phyloP scores from a whole-genome alignment of 2,888 invertebrate species.

The Dendrolimus houi region DNA sequence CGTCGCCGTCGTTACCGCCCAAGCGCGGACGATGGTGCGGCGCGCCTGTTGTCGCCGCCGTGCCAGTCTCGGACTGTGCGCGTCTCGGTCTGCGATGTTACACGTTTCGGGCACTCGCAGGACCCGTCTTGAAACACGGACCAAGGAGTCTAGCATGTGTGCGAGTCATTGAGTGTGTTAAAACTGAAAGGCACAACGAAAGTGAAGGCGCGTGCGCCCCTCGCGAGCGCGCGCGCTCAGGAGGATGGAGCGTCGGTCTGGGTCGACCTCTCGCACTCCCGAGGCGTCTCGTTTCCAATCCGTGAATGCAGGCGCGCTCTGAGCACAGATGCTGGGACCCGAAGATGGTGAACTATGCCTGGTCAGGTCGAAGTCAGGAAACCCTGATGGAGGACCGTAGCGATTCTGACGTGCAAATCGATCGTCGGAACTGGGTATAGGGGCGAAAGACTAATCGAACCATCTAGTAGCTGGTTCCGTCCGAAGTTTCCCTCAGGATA shows the following conservation, averaged over 20 bases:
- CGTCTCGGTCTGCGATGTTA: constrained; percentile 47
- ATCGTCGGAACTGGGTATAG: constrained; percentile 86
- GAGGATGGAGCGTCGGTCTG: constrained; percentile 25
- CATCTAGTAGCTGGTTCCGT: constrained; percentile 87
- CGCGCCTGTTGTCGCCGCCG: constrained; percentile 28
- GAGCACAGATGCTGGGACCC: constrained; percentile 83
- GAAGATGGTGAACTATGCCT: constrained; percentile 86
- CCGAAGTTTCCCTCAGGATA: constrained; percentile 87
- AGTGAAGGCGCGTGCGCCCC: too few relatives aligned
- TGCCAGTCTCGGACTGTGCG: constrained; percentile 37
- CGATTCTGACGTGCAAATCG: constrained; percentile 88
- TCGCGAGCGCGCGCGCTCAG: too few relatives aligned
- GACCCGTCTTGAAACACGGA: constrained; percentile 81
- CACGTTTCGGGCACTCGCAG: constrained; percentile 64
- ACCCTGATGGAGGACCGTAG: constrained; percentile 83
- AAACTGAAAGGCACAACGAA: constrained; percentile 31
- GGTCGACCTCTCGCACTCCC: constrained; percentile 69
- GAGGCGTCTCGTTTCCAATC: constrained; percentile 72
- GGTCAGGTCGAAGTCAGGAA: constrained; percentile 82
- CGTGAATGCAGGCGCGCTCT: constrained; percentile 65
- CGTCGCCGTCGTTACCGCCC: constrained; percentile 30
- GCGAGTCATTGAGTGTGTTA: constrained; percentile 79
- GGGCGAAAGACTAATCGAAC: constrained; percentile 84
- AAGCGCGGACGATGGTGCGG: constrained; percentile 33
- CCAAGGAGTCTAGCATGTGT: constrained; percentile 70